phyloP scores from a whole-genome alignment of 2,113 vertebrate genomes.

The Heterocephalus glaber region DNA sequence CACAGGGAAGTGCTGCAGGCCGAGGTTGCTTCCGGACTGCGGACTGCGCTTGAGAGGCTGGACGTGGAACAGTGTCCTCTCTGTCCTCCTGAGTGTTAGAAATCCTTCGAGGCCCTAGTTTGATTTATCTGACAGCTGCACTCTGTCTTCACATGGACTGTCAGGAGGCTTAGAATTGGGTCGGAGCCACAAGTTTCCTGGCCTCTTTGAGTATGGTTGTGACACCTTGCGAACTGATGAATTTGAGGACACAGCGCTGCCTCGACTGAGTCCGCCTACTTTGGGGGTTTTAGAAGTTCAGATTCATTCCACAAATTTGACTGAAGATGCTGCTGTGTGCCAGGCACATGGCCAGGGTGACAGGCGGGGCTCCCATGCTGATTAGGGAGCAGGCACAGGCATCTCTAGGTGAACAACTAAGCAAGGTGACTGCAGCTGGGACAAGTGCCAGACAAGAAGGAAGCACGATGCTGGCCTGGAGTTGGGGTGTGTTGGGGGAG shows the following conservation, averaged over 20 bases:
- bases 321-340: not conserved
- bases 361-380: not conserved
- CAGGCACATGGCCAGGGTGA: not conserved
- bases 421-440: not conserved
- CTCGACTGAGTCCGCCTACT: not conserved
- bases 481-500: not conserved
- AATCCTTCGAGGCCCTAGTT: not conserved
- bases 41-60: not conserved
- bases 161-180: not conserved
- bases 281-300: not conserved
- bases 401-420: not conserved
- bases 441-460: not conserved
- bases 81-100: not conserved
- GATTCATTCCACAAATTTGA: not conserved
- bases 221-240: no score
- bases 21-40: not conserved
- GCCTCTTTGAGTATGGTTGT: not conserved
- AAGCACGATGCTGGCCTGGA: not conserved
- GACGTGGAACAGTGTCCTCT: not conserved
- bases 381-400: not conserved
- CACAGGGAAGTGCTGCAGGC: fast-evolving
- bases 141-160: not conserved
- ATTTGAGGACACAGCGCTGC: not conserved
- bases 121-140: not conserved
- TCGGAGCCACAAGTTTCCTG: not conserved